Base-by-base conservation (phyloP, 2,888 invertebrate species). In the Diarsia dahlii region DNA sequence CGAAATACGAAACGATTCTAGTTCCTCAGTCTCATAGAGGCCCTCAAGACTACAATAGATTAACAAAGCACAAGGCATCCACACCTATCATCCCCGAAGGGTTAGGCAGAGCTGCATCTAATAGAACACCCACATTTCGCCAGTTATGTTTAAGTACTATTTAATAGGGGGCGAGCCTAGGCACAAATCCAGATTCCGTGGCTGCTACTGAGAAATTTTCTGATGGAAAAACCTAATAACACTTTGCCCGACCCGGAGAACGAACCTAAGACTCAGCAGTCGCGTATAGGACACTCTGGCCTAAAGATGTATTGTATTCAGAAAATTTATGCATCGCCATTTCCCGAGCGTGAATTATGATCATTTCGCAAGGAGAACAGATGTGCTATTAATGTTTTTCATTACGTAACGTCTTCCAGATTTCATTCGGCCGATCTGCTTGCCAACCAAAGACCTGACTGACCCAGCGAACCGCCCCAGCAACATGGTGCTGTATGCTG, bases 371-470 rank as follows among this genome's bases (percentile, higher is more conserved):
- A 28, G 58, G 15, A 58, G 15, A 58, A 8, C 23, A 58, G 58
- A 58, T 28, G 28, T 58, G 15, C 28, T 8, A 8, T 8, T 58
- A 28, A 15, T 6, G 56, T 58, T 58, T 58, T 28, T 6, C 15
- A 15, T 15, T 8, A 58, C 58, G 6, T 28, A 28, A 28, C 3
- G 0, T 18, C 60, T 85, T 82, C 39, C 78, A 87, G 87, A 87
- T 6, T 87, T 87, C 60, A 87, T 87, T 18, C 85, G 87, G 2
- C 87, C 87, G 0, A 84, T 87, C 28, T 87, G 87, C 65, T 69
- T 87, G 12, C 87, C 87, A 8, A 5, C 39, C n/a, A 52, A 48
- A n/a, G 87, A 87, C 39, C 20, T 78, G 63, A 87, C 87, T 5
- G 39, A n/a, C 18, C 65, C 85, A 0, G 62, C 54, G 18, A 82